Base-by-base conservation (phyloP, 2,113 vertebrate genomes). In the Meriones unguiculatus region DNA sequence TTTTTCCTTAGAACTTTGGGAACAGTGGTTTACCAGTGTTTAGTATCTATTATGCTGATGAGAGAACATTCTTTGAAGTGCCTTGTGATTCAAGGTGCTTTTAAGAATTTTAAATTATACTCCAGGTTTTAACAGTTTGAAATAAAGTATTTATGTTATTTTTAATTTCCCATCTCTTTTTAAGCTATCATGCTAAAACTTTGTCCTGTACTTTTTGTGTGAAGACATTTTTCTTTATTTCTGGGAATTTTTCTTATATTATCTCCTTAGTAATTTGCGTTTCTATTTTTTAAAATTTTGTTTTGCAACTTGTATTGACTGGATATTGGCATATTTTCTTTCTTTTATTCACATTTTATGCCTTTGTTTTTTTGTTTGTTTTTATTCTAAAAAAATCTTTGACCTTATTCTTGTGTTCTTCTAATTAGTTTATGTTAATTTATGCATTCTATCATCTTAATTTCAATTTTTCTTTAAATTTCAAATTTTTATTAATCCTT, bases 351-450 rank as follows among this genome's bases (percentile, higher is more conserved):
- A 24, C 54, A 81, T 89, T 84, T 92, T 18, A 87, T 52, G 46
- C 46, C 46, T 46, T 12, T 69, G 9, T 76, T 78, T 54, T 38
- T 35, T 59, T 32, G 80, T 67, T 65, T 86, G 69, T 2, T 91
- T 93, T 11, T 81, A 89, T 89, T 81, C 54, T 65, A 91, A 7
- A 89, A 77, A 86, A 24, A 9, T 69, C 35, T 69, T 78, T 93
- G 69, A 88, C 3, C n/a, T 77, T 70, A 87, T 38, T 73, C 69
- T 91, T 13, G 64, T 75, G 8, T 80, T 69, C 28, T 84, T 77
- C 57, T 75, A 91, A 46, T 22, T 85, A 52, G 85, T 89, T 95
- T 85, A 89, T 80, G 91, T 97, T 4, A 85, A 24, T 73, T 41
- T 69, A 89, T 64, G 52, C 91, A 50, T 75, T 69, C 62, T 3